These are phyloP conservation scores for Anagyrus pseudococci DNA, from an alignment of 2,888 invertebrate genomes.

Conservation along the genomic window DNA sequence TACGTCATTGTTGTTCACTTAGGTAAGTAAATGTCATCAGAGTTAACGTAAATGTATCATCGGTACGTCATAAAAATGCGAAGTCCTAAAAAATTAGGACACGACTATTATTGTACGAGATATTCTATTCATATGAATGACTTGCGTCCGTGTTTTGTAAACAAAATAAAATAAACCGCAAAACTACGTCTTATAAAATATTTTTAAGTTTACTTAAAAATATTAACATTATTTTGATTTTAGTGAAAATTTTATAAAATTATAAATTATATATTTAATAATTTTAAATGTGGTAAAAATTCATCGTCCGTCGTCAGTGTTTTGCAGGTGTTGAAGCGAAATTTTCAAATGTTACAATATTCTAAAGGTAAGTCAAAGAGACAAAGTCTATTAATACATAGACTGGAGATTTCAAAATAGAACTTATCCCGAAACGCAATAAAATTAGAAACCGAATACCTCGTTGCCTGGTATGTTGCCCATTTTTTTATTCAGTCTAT, in stretches of 20 bases:
- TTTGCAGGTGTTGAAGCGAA: no score
- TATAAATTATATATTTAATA: background rate
- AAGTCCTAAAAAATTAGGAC: background rate
- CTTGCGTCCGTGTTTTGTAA: background rate
- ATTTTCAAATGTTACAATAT: background rate
- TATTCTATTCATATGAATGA: background rate
- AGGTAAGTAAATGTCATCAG: no score
- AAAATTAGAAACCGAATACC: conserved; percentile 33
- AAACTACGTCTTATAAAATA: no score
- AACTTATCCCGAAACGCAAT: conserved; percentile 31
- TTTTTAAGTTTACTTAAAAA: no score
- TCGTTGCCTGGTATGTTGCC: conserved; percentile 18
- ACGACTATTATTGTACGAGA: background rate
- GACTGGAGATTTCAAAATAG: conserved; percentile 31
- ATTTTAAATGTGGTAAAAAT: no score
- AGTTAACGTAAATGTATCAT: background rate
- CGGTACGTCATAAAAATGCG: background rate
- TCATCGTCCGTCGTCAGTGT: no score
- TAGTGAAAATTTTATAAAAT: background rate
- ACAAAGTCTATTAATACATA: conserved; percentile 24
- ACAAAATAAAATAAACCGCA: no score
- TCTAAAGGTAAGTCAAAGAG: conserved; percentile 7
- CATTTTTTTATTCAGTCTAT: conserved; percentile 19
- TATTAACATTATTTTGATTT: background rate
- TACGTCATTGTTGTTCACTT: no score